Evolutionary conservation across 1,140 invertebrate genomes (phyloP), one percentile per base, ranked within the genome.

Genomic region (Zaprionus capensis): DNA sequence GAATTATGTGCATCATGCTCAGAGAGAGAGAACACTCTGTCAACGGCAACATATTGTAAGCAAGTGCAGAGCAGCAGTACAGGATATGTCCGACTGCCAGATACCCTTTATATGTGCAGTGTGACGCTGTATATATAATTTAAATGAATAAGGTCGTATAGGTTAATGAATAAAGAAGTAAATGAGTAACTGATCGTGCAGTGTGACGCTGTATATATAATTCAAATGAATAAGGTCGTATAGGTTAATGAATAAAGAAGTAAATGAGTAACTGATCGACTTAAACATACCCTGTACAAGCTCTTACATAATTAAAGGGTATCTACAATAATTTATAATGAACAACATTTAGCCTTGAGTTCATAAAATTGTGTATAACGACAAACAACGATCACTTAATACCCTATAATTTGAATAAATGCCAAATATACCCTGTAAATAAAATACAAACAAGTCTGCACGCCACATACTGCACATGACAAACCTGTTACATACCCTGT

Each of bases 1-100:
- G 71, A 85, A 84, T 85, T 81, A 84, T 84, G 78, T 76, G 71
- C 78, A 69, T 81, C 82, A 84, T 79, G 79, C 78, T 84, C 78
- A 70, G 63, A 46, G 38, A 15, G 12, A 41, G 38, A 6, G 41
- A 69, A 44, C 53, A 44, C 72, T 72, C 49, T 82, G 80, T 70
- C 80, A 79, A 61, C 71, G 36, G 36, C 64, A 56, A 66, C 34
- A 46, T 51, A 24, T 51, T 51, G 20, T 51, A 24, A 26, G 38
- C 14, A 64, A 53, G 28, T 34, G 15, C 20, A 38, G 11, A 0
- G 46, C n/a, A 17, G 4, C 1, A n/a, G 20, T 2, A 4, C 20
- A 24, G 46, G 51, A 22, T 53, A 24, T 12, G 7, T 9, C 6
- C 34, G 12, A 34, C 65, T 31, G 4, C 0, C 12, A 17, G 5